Percentiles rank a stretch among this genome's conserved stretches.
These are phyloP conservation scores for Phalloptychus januarius DNA, from an alignment of 2,797 vertebrate species.

Conservation along the genomic window DNA sequence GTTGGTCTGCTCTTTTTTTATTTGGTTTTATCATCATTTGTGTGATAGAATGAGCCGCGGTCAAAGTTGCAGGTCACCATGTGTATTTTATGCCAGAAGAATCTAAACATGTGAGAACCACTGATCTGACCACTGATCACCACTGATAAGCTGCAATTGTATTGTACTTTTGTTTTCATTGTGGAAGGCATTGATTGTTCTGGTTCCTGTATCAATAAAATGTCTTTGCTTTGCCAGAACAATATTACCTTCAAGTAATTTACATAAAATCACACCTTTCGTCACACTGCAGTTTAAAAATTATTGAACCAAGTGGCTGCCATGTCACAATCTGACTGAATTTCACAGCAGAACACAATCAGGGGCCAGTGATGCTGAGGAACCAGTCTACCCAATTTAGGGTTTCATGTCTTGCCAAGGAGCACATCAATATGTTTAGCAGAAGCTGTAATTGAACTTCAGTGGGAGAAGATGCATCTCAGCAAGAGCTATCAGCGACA, in stretches of 20 bases:
- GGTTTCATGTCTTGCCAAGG: not conserved
- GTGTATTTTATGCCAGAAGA: not conserved
- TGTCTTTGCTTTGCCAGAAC: not conserved
- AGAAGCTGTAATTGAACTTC: not conserved
- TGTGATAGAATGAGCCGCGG: not conserved
- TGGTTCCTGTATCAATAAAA: not conserved
- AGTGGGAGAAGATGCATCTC: not conserved
- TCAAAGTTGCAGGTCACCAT: not conserved
- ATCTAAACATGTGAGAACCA: not conserved
- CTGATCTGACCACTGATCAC: too few species aligned
- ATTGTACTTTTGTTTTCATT: not conserved
- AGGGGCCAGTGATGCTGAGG: not conserved
- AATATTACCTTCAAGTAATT: not conserved
- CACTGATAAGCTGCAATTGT: not conserved
- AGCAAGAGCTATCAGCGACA: not conserved
- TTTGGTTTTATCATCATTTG: not conserved
- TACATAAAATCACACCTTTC: not conserved
- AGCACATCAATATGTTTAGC: not conserved
- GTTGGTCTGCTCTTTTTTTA: not conserved
- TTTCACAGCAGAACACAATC: not conserved
- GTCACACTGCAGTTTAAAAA: not conserved
- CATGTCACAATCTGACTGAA: not conserved
- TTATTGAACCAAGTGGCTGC: too few species aligned
- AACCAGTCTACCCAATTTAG: not conserved
- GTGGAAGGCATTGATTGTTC: not conserved